Evolutionary conservation across 2,888 invertebrate genomes (phyloP).

Genomic region (Dinocampus coccinellae): DNA sequence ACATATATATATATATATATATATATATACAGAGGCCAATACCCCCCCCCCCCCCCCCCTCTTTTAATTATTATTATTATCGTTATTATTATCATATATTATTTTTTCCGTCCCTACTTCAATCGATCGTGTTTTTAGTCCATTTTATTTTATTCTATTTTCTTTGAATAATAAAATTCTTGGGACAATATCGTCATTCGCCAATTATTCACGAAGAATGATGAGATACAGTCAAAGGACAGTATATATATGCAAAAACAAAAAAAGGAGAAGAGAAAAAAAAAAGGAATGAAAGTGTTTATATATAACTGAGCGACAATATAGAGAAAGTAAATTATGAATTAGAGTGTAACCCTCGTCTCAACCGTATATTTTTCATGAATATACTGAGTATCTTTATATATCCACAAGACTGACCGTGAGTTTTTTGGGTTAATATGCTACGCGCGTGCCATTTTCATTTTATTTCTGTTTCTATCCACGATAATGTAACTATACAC

Average conservation of each 20-base stretch:
- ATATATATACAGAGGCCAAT: no score
- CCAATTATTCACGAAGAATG: constrained; percentile 13
- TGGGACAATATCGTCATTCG: neutral
- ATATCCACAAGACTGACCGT: constrained; percentile 14
- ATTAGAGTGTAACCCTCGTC: constrained; percentile 5
- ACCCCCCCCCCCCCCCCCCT: neutral
- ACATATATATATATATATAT: neutral
- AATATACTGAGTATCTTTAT: neutral
- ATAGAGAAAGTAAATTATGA: neutral
- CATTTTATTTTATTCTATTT: constrained; percentile 16
- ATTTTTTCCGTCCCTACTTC: no score
- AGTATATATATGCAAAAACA: neutral
- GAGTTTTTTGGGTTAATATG: constrained; percentile 43
- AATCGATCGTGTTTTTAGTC: neutral
- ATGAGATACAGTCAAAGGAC: neutral
- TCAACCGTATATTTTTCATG: neutral
- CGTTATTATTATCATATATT: no score
- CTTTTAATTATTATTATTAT: neutral
- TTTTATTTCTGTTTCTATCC: no score
- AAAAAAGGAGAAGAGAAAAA: neutral
- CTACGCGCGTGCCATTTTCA: constrained; percentile 43
- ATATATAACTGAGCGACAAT: neutral
- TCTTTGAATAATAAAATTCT: constrained; percentile 2
- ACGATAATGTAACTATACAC: no score
- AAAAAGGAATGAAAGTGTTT: neutral